phyloP scores from a whole-genome alignment of 2,888 invertebrate genomes.

The Melangyna quadrimaculata region DNA sequence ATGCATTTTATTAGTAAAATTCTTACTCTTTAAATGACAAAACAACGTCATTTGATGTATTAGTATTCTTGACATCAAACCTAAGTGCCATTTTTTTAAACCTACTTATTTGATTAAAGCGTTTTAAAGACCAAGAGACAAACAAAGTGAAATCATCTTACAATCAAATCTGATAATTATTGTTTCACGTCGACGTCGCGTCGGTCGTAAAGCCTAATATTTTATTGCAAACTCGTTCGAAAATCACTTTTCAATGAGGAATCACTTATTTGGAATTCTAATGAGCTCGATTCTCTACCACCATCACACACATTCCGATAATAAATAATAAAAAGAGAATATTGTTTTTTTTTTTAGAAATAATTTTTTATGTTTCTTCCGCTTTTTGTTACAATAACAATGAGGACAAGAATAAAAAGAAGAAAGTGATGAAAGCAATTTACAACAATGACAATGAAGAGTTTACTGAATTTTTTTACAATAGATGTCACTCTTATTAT shows the following conservation, averaged over 20 bases:
- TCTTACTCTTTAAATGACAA: background rate
- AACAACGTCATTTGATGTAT: background rate
- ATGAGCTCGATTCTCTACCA: background rate
- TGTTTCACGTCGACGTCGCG: background rate
- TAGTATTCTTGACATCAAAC: background rate
- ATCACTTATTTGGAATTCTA: slow-evolving; percentile 17
- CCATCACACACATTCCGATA: background rate
- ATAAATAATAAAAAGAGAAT: background rate
- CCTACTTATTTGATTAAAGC: background rate
- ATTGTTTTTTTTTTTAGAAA: slow-evolving; percentile 74
- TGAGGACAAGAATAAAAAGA: slow-evolving; percentile 46
- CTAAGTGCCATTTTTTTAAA: slow-evolving; percentile 28
- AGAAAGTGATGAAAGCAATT: slow-evolving; percentile 68
- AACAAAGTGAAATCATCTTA: slow-evolving; percentile 54
- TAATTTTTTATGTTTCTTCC: slow-evolving; percentile 17
- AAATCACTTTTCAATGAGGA: slow-evolving; percentile 9
- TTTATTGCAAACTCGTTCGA: slow-evolving; percentile 12
- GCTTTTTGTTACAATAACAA: slow-evolving; percentile 54
- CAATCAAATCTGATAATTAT: background rate
- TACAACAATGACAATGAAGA: slow-evolving; percentile 73
- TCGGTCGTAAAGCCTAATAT: no score
- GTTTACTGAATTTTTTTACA: slow-evolving; percentile 75
- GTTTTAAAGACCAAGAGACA: slow-evolving; percentile 3
- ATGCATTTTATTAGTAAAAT: background rate
- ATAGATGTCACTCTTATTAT: slow-evolving; percentile 78